Percentiles rank a stretch among this genome's conserved stretches.
Conservation (phyloP, 2,797 vertebrate genomes). For the Fratercula arctica region DNA sequence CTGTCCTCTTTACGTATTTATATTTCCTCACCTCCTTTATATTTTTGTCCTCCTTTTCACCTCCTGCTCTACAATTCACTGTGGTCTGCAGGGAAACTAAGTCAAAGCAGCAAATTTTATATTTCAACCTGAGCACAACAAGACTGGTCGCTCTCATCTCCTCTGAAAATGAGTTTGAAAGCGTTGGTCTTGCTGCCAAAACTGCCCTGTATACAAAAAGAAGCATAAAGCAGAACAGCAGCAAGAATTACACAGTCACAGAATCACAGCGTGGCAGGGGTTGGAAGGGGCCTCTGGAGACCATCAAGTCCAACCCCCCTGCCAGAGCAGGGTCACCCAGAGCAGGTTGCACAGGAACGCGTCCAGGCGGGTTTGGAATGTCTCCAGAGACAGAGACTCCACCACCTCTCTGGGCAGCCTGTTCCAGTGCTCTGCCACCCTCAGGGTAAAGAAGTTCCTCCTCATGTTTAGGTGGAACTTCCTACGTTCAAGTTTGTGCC, state of each 20-base stretch:
- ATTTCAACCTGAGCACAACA: background rate
- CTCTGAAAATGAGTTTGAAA: background rate
- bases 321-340: too few species aligned
- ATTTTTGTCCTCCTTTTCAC: background rate
- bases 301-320: too few species aligned
- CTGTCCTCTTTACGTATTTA: background rate
- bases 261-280: too few species aligned
- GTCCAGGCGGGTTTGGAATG: too few species aligned
- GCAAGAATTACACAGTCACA: background rate
- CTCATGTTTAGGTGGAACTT: too few species aligned
- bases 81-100: background rate
- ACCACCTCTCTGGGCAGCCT: too few species aligned
- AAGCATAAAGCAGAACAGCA: background rate
- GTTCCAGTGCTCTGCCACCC: too few species aligned
- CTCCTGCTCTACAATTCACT: background rate
- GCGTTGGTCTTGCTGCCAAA: background rate
- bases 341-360: too few species aligned
- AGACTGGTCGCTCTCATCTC: background rate
- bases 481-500: too few species aligned
- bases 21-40: background rate
- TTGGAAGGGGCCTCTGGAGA: too few species aligned
- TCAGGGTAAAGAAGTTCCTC: too few species aligned
- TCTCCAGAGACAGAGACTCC: too few species aligned
- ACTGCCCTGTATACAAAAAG: background rate
- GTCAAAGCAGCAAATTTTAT: background rate